Conservation (phyloP, 35 echinoderm and acorn worm species). For the Ophiothrix spiculata region DNA sequence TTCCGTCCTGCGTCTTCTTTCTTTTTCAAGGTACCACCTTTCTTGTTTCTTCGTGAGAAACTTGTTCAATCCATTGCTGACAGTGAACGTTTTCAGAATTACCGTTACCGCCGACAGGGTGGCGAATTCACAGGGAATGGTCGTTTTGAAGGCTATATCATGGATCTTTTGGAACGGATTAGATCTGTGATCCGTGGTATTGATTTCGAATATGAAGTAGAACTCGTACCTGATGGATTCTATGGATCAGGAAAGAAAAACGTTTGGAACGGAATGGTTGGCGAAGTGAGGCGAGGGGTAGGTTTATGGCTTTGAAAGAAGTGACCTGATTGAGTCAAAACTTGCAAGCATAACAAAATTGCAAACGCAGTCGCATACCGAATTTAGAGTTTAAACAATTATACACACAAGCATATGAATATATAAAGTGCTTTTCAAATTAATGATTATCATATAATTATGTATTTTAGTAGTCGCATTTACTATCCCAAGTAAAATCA, state of each 20-base stretch:
- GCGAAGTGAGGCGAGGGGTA: conserved; percentile 56
- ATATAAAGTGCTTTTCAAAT: too few species aligned
- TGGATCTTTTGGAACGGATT: conserved; percentile 50
- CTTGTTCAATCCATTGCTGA: background rate
- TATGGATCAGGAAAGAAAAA: conserved; percentile 46
- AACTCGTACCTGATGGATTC: conserved; percentile 56
- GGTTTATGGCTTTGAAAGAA: background rate
- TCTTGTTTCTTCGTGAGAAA: conserved; percentile 25
- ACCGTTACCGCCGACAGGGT: conserved; percentile 11
- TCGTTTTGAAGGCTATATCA: conserved; percentile 64
- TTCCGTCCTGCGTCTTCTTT: too few species aligned
- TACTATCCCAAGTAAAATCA: too few species aligned
- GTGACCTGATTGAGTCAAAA: too few species aligned
- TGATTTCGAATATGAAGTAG: conserved; percentile 68
- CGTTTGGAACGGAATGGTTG: conserved; percentile 66
- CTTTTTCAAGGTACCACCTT: conserved; percentile 33
- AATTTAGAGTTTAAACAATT: too few species aligned
- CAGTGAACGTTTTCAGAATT: background rate
- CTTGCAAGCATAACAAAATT: too few species aligned
- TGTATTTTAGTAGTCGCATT: too few species aligned
- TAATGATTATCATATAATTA: too few species aligned
- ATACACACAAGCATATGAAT: too few species aligned
- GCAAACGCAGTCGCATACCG: too few species aligned
- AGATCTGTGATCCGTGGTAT: conserved; percentile 45
- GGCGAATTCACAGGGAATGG: conserved; percentile 59